Conservation (phyloP, 2,888 invertebrate genomes). For the Tiliacea aurago region DNA sequence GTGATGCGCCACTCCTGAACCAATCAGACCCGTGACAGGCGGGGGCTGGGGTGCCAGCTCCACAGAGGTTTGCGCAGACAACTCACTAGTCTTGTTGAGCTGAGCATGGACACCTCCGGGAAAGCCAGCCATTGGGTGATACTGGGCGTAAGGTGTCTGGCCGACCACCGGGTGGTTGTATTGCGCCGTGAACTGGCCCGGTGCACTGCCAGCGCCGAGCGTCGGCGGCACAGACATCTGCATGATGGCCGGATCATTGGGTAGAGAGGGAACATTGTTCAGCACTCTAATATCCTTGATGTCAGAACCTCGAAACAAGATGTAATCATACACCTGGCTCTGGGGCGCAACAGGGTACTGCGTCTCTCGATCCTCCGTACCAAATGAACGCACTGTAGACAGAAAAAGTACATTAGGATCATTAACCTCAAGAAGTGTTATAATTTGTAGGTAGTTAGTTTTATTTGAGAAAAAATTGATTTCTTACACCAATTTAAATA, state of each 20-base stretch:
- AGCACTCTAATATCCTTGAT: conserved; percentile 99
- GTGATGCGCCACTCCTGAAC: conserved; percentile 86
- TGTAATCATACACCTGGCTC: conserved; percentile 99
- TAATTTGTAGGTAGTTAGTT: conserved; percentile 23
- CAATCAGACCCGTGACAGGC: conserved; percentile 83
- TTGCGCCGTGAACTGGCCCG: conserved; percentile 91
- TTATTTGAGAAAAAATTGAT: not conserved
- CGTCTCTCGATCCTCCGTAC: conserved; percentile 99
- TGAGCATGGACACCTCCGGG: conserved; percentile 86
- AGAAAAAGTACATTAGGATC: conserved; percentile 58
- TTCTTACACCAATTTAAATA: not conserved
- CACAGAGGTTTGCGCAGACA: conserved; percentile 86
- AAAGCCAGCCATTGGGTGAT: conserved; percentile 89
- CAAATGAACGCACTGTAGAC: conserved; percentile 98
- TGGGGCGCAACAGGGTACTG: conserved; percentile 98
- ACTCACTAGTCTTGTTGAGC: conserved; percentile 90
- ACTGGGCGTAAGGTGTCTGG: conserved; percentile 87
- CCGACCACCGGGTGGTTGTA: conserved; percentile 94
- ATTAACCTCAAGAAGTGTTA: conserved; percentile 8
- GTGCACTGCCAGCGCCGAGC: conserved; percentile 91
- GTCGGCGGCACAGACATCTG: conserved; percentile 95
- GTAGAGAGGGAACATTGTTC: conserved; percentile 95
- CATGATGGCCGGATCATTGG: conserved; percentile 99
- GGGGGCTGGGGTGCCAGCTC: conserved; percentile 82
- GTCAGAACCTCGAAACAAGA: conserved; percentile 99